These are phyloP conservation scores for Chirona hameri DNA, from an alignment of 2,888 invertebrate genomes.

Conservation along the genomic window DNA sequence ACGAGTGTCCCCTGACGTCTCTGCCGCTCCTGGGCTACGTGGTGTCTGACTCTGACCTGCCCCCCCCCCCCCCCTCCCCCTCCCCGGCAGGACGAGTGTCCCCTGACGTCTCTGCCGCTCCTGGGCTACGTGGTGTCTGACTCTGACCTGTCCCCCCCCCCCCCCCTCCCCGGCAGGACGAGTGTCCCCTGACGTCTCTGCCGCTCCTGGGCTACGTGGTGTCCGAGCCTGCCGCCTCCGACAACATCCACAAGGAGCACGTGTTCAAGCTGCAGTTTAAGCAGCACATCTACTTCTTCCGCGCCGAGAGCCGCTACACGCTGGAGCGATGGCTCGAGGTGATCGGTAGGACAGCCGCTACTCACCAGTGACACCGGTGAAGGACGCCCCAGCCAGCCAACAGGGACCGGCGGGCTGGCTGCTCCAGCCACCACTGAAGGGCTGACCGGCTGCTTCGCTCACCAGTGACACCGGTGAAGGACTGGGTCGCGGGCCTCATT, in stretches of 20 bases:
- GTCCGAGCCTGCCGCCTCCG: slow-evolving; percentile 74
- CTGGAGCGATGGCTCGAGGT: slow-evolving; percentile 40
- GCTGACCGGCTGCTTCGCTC: too few species aligned
- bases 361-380: background rate
- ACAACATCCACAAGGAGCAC: slow-evolving; percentile 86
- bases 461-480: too few species aligned
- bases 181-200: slow-evolving; percentile 81
- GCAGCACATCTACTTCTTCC: slow-evolving; percentile 95
- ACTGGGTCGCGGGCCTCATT: too few species aligned
- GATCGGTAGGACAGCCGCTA: slow-evolving; percentile 28
- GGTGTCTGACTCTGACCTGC: slow-evolving; percentile 70
- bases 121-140: slow-evolving; percentile 86
- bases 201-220: slow-evolving; percentile 91
- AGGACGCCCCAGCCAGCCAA: too few species aligned
- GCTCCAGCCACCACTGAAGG: too few species aligned
- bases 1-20: background rate
- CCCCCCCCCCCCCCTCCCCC: too few species aligned
- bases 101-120: slow-evolving; percentile 62
- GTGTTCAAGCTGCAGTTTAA: slow-evolving; percentile 97
- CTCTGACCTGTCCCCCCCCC: slow-evolving; percentile 54
- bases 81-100: background rate
- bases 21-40: slow-evolving; percentile 89
- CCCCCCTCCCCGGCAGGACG: too few species aligned
- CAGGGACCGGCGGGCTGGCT: too few species aligned
- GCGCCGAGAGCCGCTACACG: slow-evolving; percentile 39